Base-by-base conservation (phyloP, 2,113 vertebrate species). In the Chelonoidis abingdonii region DNA sequence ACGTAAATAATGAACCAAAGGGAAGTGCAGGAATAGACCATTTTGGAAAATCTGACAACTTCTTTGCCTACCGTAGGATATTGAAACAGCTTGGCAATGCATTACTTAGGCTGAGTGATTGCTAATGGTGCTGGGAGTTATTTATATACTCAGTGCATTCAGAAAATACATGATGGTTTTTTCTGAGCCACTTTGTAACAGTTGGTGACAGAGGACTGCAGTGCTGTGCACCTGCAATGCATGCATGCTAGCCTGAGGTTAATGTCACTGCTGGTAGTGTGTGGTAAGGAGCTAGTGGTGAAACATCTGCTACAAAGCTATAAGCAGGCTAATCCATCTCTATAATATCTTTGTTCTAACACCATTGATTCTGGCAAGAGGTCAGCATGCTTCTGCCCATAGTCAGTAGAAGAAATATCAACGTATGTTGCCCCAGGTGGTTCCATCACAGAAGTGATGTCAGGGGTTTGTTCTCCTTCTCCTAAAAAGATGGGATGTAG, bases 1-100 rank as follows among this genome's bases (percentile, higher is more conserved):
- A 88, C 87, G 41, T 52, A 75, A 82, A 54, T 41, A 89, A 88
- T 35, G 8, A 83, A 90, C 52, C 22, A 95, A 80, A 88, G 59
- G 24, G 29, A 87, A 82, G 81, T 69, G 25, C 57, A 86, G 83
- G 75, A 69, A 50, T 13, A 80, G 91, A 72, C 69, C 44, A 1
- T 86, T 91, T 56, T 76, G 52, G 83, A 88, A 90, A 87, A 90
- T 78, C 69, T 94, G 52, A 8, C 13, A 21, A 14, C 44, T 85
- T 47, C 1, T 25, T 78, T 93, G 44, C 3, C 53, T 53, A 8
- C 17, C 65, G 38, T 25, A 59, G 65, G 79, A 47, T 81, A 50
- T 83, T 84, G 54, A 54, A 49, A 53, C 19, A 80, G 25, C 31
- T 52, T 88, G 62, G 56, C 44, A 92, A 41, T 22, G 80, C 80